A percentile compares a stretch with the other conserved stretches of the same genome.
These are phyloP conservation scores for Platichthys flesus DNA, from an alignment of 2,113 vertebrate species.

Conservation along the genomic window DNA sequence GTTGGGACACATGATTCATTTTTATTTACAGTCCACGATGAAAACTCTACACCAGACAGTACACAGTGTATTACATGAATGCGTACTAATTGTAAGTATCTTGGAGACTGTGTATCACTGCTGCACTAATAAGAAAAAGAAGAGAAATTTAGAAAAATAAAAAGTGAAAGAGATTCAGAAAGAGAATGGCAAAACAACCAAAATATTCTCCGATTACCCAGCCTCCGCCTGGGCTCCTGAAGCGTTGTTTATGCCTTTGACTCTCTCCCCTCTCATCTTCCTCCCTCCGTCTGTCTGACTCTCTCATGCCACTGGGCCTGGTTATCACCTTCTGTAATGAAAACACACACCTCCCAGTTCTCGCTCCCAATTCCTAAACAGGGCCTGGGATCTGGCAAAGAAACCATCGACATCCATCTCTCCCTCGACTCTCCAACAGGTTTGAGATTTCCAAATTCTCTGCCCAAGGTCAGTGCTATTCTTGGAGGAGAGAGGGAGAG, in stretches of 20 bases:
- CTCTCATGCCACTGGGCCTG: conserved; percentile 77
- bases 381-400: conserved; percentile 28
- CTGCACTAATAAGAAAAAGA: background rate
- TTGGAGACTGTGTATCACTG: background rate
- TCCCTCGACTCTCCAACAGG: conserved; percentile 55
- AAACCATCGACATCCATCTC: conserved; percentile 54
- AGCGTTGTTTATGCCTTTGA: conserved; percentile 32
- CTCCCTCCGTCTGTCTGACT: conserved; percentile 38
- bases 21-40: too few species aligned
- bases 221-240: conserved; percentile 14
- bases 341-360: conserved; percentile 46
- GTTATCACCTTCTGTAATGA: conserved; percentile 90
- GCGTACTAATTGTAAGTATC: too few species aligned
- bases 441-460: conserved; percentile 66
- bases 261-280: conserved; percentile 31
- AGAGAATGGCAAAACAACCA: conserved; percentile 6
- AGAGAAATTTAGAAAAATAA: background rate
- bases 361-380: conserved; percentile 53
- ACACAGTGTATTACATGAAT: too few species aligned
- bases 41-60: too few species aligned
- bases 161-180: background rate
- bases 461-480: conserved; percentile 67
- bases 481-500: background rate
- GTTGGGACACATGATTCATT: too few species aligned
- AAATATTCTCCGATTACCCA: conserved; percentile 26